These are phyloP conservation scores for Bembecia ichneumoniformis DNA, from an alignment of 2,888 invertebrate genomes.

Conservation along the genomic window DNA sequence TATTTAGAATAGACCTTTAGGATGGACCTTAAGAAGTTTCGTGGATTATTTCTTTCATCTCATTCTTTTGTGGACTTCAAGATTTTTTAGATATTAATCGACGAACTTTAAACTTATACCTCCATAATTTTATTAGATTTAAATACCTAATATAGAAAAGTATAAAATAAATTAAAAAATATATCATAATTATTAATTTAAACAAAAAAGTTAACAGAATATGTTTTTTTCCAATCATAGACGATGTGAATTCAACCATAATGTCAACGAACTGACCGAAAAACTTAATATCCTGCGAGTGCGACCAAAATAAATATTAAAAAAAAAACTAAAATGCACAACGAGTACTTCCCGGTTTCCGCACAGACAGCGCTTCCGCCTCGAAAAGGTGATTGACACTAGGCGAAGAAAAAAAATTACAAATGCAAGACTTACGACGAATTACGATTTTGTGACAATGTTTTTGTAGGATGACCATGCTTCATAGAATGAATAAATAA, in stretches of 20 bases:
- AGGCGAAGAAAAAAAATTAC: constrained; percentile 27
- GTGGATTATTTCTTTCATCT: too few relatives aligned
- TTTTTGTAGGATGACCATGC: constrained; percentile 20
- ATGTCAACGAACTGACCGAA: constrained; percentile 29
- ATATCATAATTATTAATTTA: too few relatives aligned
- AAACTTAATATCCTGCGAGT: constrained; percentile 57
- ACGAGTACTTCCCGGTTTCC: constrained; percentile 45
- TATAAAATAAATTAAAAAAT: too few relatives aligned
- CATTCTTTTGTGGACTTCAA: too few relatives aligned
- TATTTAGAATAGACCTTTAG: too few relatives aligned
- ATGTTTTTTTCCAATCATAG: too few relatives aligned
- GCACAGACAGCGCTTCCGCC: constrained; percentile 51
- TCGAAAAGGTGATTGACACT: constrained; percentile 40
- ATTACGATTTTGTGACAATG: constrained; percentile 44
- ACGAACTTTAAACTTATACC: too few relatives aligned
- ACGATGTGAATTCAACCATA: constrained; percentile 6
- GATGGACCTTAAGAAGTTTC: too few relatives aligned
- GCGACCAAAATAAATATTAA: constrained; percentile 47
- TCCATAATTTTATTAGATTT: too few relatives aligned
- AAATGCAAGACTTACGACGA: constrained; percentile 43
- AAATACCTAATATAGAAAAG: too few relatives aligned
- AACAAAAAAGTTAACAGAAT: too few relatives aligned
- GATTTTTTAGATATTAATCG: too few relatives aligned
- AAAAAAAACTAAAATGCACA: constrained; percentile 49
- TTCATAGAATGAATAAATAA: background rate